Conservation (phyloP, 2,888 invertebrate species). For the Incurvaria masculella region DNA sequence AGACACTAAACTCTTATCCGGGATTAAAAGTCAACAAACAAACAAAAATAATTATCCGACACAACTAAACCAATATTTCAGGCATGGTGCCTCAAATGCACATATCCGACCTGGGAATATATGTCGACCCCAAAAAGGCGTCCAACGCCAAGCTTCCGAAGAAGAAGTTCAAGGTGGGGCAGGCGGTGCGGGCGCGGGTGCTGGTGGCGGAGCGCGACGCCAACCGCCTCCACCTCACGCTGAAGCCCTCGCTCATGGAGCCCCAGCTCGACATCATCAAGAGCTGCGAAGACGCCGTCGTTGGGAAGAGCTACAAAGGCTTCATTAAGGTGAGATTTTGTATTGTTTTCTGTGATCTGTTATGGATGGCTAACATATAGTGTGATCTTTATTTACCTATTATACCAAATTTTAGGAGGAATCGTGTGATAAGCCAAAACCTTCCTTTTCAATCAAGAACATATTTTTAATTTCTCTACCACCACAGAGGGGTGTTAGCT, state of each 20-base stretch:
- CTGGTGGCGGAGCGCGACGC: constrained; percentile 42
- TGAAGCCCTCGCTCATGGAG: constrained; percentile 62
- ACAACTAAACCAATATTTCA: constrained; percentile 15
- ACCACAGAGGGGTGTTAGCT: too few species aligned
- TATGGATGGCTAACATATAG: too few species aligned
- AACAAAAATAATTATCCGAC: not conserved
- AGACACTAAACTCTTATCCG: too few species aligned
- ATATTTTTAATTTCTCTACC: too few species aligned
- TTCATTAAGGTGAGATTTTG: constrained; percentile 47
- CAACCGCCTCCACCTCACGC: constrained; percentile 56
- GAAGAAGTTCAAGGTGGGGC: constrained; percentile 55
- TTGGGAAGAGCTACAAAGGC: constrained; percentile 54
- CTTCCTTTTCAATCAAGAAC: too few species aligned
- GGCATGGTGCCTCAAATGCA: constrained; percentile 60
- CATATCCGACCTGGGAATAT: constrained; percentile 47
- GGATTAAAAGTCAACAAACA: too few species aligned
- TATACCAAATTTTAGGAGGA: too few species aligned
- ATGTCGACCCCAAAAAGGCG: constrained; percentile 32
- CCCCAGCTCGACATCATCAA: constrained; percentile 50
- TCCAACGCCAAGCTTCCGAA: constrained; percentile 39
- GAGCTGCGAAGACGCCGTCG: constrained; percentile 43
- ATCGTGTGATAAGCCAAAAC: too few species aligned
- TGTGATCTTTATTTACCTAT: too few species aligned
- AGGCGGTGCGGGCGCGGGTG: constrained; percentile 58
- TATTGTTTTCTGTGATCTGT: too few species aligned